A percentile compares a stretch with the other conserved stretches of the same genome.
Conservation (phyloP, 92 coral and sea anemone genomes). For the Bergia puertoricense region DNA sequence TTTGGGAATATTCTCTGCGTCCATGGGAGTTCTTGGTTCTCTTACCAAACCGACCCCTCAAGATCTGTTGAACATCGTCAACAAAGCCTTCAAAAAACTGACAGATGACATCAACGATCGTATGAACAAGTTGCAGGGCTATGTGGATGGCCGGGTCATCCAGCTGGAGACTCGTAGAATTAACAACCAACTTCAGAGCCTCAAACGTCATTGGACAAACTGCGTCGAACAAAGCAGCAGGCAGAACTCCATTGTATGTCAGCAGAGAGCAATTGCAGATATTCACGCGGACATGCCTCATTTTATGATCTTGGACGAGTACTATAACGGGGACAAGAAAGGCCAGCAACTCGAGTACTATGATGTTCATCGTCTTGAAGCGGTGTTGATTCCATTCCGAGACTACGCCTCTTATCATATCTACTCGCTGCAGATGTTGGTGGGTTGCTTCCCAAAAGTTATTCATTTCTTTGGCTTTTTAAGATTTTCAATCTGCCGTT, state of each 20-base stretch:
- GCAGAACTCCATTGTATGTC: not conserved
- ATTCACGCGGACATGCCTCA: constrained; percentile 23
- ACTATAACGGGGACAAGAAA: constrained; percentile 19
- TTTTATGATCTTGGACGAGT: constrained; percentile 27
- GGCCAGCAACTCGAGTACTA: not conserved
- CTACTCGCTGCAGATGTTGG: constrained; percentile 10
- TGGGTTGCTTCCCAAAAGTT: not conserved
- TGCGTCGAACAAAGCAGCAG: constrained; percentile 24
- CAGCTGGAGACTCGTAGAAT: constrained; percentile 15
- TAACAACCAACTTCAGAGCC: constrained; percentile 40
- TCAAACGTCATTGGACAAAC: constrained; percentile 27
- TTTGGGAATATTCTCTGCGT: constrained; percentile 21
- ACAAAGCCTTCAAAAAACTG: constrained; percentile 13
- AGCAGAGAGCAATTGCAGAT: constrained; percentile 4
- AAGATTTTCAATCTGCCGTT: no score
- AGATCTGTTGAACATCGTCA: constrained; percentile 10
- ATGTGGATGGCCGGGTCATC: constrained; percentile 22
- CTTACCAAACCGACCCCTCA: constrained; percentile 11
- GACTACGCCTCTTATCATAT: constrained; percentile 14
- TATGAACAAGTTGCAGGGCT: constrained; percentile 16
- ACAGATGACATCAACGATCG: constrained; percentile 37
- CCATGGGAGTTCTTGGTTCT: constrained; percentile 24
- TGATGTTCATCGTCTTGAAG: constrained; percentile 34
- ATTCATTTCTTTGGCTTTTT: no score
- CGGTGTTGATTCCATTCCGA: constrained; percentile 13